Evolutionary conservation across 2,797 vertebrate species (phyloP).

Genomic region (Serranus cabrilla): DNA sequence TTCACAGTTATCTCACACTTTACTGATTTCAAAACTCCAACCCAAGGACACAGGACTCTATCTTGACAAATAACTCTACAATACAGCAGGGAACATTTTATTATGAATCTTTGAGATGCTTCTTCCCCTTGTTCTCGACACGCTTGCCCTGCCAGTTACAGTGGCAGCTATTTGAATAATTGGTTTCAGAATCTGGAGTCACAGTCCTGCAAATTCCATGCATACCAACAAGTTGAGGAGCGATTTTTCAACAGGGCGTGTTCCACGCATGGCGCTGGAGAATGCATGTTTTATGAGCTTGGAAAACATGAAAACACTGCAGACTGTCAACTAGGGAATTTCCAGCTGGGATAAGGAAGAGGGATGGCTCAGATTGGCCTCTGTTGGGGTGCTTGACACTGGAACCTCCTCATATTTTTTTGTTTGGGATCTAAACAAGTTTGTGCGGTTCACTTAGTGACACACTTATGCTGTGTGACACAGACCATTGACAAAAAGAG

Average conservation of each 20-base stretch:
- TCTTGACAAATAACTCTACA: constrained; percentile 51
- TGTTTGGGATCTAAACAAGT: constrained; percentile 20
- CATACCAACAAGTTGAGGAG: constrained; percentile 76
- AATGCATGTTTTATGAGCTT: constrained; percentile 75
- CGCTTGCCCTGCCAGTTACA: constrained; percentile 67
- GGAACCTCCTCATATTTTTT: constrained; percentile 21
- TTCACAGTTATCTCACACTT: constrained; percentile 63
- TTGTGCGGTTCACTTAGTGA: constrained; percentile 7
- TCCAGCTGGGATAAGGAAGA: constrained; percentile 34
- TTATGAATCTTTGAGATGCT: constrained; percentile 61
- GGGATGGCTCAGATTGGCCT: background rate
- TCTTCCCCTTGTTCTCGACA: constrained; percentile 72
- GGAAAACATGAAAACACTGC: constrained; percentile 58
- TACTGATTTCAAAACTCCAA: constrained; percentile 46
- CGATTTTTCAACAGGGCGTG: constrained; percentile 55
- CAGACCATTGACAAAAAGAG: background rate
- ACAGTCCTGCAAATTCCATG: constrained; percentile 75
- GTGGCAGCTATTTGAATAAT: constrained; percentile 81
- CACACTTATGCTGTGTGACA: background rate
- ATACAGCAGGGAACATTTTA: constrained; percentile 51
- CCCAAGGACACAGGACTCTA: constrained; percentile 48
- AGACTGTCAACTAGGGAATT: constrained; percentile 45
- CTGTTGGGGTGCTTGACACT: background rate
- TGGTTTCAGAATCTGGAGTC: constrained; percentile 80
- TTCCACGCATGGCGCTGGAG: constrained; percentile 39